A percentile compares a stretch with the other conserved stretches of the same genome.
Conservation (phyloP, 2,888 invertebrate genomes). For the Xestia ashworthii region DNA sequence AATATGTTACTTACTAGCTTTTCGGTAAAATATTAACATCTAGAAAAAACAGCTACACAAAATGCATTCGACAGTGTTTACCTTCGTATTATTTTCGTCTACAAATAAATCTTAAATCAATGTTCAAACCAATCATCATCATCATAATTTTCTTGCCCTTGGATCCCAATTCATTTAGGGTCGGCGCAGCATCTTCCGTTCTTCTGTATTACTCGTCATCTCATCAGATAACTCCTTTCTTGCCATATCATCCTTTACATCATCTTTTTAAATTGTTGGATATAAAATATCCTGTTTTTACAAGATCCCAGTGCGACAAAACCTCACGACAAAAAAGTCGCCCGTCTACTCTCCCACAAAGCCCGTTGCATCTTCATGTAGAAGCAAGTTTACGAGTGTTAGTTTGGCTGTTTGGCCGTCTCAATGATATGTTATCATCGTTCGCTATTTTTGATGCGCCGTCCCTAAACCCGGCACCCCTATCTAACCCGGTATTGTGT, state of each 20-base stretch:
- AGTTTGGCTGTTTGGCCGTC: slow-evolving; percentile 80
- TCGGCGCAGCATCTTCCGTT: too few relatives aligned
- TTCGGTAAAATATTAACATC: background rate
- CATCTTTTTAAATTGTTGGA: too few relatives aligned
- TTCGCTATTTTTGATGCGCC: slow-evolving; percentile 71
- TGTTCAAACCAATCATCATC: background rate
- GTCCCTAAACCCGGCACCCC: slow-evolving; percentile 71
- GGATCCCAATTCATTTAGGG: too few relatives aligned
- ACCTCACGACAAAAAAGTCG: slow-evolving; percentile 62
- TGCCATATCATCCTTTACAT: too few relatives aligned
- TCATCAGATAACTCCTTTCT: too few relatives aligned
- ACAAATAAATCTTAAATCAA: background rate
- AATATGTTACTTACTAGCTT: background rate
- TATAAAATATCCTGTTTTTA: too few relatives aligned
- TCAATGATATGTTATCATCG: slow-evolving; percentile 84
- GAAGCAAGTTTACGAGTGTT: slow-evolving; percentile 84
- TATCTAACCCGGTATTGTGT: slow-evolving; percentile 71
- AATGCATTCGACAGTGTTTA: background rate
- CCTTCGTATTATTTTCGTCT: background rate
- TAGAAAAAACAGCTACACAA: background rate
- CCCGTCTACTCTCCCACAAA: slow-evolving; percentile 67
- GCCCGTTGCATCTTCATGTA: slow-evolving; percentile 77
- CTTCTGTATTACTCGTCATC: too few relatives aligned
- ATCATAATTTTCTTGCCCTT: too few relatives aligned
- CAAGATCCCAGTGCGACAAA: background rate